Evolutionary conservation across 2,797 vertebrate species (phyloP).

Genomic region (Rhyacichthys aspro): DNA sequence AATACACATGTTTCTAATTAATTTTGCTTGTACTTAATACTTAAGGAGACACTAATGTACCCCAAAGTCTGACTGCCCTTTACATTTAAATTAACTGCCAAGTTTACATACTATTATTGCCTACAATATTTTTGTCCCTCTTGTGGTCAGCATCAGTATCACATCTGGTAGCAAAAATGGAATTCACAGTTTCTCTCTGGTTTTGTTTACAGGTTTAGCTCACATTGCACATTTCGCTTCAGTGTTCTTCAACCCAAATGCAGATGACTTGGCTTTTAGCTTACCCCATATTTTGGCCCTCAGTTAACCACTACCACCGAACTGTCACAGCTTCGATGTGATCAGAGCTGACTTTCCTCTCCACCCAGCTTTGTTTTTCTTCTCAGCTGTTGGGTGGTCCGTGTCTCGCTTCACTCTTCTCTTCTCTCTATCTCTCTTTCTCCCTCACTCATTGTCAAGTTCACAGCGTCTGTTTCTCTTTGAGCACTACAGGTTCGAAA

Average conservation of each 20-base stretch:
- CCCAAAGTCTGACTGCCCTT: constrained; percentile 1
- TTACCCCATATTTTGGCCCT: constrained; percentile 13
- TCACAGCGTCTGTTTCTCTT: constrained; percentile 71
- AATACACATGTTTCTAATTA: too few relatives aligned
- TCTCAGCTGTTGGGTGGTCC: constrained; percentile 75
- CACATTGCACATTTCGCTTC: neutral
- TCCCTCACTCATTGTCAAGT: constrained; percentile 64
- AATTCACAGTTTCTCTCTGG: constrained; percentile 8
- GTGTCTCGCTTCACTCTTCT: constrained; percentile 33
- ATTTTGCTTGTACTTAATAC: too few relatives aligned
- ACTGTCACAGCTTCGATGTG: constrained; percentile 49
- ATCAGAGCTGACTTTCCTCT: constrained; percentile 64
- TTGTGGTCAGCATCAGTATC: constrained; percentile 58
- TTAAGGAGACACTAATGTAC: too few relatives aligned
- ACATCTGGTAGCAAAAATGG: constrained; percentile 1
- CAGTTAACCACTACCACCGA: constrained; percentile 35
- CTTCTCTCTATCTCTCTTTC: constrained; percentile 27
- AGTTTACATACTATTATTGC: constrained; percentile 23
- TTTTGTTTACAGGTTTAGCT: neutral
- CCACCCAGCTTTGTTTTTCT: constrained; percentile 70
- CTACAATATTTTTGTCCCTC: constrained; percentile 50
- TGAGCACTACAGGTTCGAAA: constrained; percentile 59
- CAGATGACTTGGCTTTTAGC: neutral
- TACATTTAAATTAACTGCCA: constrained; percentile 17
- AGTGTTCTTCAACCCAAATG: neutral